Conservation (phyloP, 2,888 invertebrate species). For the Dryobotodes eremita region DNA sequence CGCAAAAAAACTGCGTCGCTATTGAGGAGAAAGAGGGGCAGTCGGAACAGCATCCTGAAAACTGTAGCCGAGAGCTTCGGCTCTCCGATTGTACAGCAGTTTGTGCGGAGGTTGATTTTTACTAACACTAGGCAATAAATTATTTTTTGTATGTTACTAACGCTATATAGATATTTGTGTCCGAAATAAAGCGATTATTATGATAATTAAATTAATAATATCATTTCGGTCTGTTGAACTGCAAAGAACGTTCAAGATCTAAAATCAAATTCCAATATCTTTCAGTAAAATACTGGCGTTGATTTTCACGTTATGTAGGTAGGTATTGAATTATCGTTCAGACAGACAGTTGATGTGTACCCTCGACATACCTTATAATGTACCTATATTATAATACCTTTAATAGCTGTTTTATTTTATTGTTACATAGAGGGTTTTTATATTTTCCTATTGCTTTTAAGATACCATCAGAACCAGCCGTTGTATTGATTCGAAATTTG, state of each 20-base stretch:
- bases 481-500: slow-evolving; percentile 46
- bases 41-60: too few relatives aligned
- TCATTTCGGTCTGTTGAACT: neutral
- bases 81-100: too few relatives aligned
- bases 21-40: too few relatives aligned
- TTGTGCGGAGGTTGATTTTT: too few relatives aligned
- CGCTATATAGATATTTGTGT: too few relatives aligned
- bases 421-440: slow-evolving; percentile 16
- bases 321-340: slow-evolving; percentile 18
- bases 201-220: too few relatives aligned
- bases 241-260: neutral
- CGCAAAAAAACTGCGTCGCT: too few relatives aligned
- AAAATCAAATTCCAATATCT: neutral
- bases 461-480: slow-evolving; percentile 20
- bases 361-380: neutral
- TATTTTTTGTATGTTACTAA: too few relatives aligned
- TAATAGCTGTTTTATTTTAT: slow-evolving; percentile 25
- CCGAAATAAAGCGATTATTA: too few relatives aligned
- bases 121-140: too few relatives aligned
- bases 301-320: neutral
- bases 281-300: neutral
- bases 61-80: too few relatives aligned
- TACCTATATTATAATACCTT: neutral
- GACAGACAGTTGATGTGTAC: slow-evolving; percentile 22
- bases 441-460: slow-evolving; percentile 14